phyloP scores from a whole-genome alignment of 2,797 vertebrate genomes.

The Hemibagrus guttatus region DNA sequence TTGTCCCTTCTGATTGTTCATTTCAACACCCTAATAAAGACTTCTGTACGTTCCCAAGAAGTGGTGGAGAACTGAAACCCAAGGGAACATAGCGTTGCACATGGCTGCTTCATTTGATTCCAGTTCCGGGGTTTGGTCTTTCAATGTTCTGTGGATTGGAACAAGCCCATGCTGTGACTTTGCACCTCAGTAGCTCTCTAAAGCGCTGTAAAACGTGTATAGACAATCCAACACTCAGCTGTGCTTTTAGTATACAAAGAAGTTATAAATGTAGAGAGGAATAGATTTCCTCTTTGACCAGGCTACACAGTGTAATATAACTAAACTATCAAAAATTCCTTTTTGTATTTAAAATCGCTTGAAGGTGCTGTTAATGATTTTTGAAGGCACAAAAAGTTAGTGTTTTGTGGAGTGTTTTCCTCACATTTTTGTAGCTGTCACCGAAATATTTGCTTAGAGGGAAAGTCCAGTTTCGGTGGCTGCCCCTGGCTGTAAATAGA shows the following conservation, averaged over 20 bases:
- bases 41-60: not conserved
- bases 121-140: not conserved
- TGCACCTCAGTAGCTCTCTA: not conserved
- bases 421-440: not conserved
- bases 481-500: not conserved
- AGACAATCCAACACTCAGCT: not conserved
- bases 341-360: not conserved
- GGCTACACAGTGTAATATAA: too few species aligned
- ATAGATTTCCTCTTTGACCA: not conserved
- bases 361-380: not conserved
- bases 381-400: not conserved
- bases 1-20: not conserved
- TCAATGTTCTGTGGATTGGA: constrained; percentile 19
- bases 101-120: constrained; percentile 17
- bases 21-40: not conserved
- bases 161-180: not conserved
- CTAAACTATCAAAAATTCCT: not conserved
- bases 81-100: not conserved
- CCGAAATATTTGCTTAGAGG: not conserved
- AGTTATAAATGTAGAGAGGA: not conserved
- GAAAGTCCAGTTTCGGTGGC: not conserved
- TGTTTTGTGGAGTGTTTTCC: not conserved
- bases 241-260: not conserved
- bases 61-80: constrained; percentile 11
- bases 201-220: constrained; percentile 1